These are phyloP conservation scores for Poeciliopsis infans DNA, from an alignment of 2,797 vertebrate species.

Conservation along the genomic window DNA sequence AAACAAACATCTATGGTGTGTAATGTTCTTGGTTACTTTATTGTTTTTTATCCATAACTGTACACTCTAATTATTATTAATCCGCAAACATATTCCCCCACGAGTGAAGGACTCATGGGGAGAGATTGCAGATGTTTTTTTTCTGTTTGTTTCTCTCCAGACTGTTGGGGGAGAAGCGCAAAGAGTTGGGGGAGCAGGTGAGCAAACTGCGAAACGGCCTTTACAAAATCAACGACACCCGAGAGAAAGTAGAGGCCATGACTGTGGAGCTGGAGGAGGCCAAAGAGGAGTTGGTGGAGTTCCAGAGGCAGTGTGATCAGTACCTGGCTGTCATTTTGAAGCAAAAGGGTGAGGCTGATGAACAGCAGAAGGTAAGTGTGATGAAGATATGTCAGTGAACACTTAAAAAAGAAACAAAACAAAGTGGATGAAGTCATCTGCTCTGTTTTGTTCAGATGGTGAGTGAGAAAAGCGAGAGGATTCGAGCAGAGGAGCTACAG, in stretches of 20 bases:
- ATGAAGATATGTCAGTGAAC: neutral
- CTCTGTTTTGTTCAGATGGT: conserved; percentile 78
- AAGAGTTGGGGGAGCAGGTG: conserved; percentile 85
- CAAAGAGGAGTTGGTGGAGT: conserved; percentile 86
- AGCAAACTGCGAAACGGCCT: conserved; percentile 87
- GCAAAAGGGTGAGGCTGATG: conserved; percentile 87
- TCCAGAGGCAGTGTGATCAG: conserved; percentile 88
- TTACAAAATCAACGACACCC: conserved; percentile 88
- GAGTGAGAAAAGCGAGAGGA: conserved; percentile 87
- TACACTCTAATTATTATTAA: neutral
- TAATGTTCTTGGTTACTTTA: neutral
- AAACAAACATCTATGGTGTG: neutral
- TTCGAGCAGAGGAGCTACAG: conserved; percentile 85
- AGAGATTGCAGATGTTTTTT: neutral
- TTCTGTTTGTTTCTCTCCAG: conserved; percentile 59
- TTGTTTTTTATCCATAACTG: neutral
- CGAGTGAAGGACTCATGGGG: neutral
- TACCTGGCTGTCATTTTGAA: conserved; percentile 87
- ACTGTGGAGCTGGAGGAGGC: conserved; percentile 87
- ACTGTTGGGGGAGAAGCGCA: conserved; percentile 86
- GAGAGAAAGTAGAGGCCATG: conserved; percentile 89
- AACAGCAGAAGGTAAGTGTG: conserved; percentile 84
- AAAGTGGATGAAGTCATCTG: neutral
- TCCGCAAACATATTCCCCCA: neutral
- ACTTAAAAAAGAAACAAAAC: neutral